Percentiles rank a stretch among this genome's conserved stretches.
phyloP scores from a whole-genome alignment of 2,113 vertebrate genomes.

The Cettia cetti region DNA sequence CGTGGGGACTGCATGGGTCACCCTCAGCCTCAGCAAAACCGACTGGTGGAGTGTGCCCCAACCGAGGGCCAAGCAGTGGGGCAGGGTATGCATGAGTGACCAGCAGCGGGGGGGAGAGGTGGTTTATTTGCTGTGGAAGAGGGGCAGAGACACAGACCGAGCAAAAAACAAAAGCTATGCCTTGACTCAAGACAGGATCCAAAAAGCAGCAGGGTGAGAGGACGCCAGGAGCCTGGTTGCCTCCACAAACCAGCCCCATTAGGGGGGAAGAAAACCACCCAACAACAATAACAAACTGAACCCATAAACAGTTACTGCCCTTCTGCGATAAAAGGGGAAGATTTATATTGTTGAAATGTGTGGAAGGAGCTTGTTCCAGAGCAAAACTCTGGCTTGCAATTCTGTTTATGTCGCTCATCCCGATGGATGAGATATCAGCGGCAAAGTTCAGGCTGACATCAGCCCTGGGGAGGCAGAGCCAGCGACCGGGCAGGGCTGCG shows the following conservation, averaged over 20 bases:
- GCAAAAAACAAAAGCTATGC: not conserved
- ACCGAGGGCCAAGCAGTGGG: not conserved
- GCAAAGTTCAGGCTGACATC: conserved; percentile 70
- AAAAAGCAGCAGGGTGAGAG: not conserved
- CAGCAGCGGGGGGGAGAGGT: not conserved
- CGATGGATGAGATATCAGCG: conserved; percentile 65
- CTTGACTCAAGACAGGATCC: not conserved
- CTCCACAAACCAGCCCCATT: not conserved
- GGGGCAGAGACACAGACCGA: not conserved
- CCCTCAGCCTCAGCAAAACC: not conserved
- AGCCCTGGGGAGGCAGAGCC: conserved; percentile 63
- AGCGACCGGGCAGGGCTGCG: conserved; percentile 8
- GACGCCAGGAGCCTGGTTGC: not conserved
- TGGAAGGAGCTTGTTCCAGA: conserved; percentile 59
- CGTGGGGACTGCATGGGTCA: fast-evolving
- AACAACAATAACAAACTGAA: not conserved
- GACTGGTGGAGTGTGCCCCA: fast-evolving
- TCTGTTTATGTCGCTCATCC: conserved; percentile 53
- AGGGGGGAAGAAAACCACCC: not conserved
- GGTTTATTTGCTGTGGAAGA: not conserved
- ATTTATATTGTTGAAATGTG: conserved; percentile 65
- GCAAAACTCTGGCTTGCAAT: conserved; percentile 41
- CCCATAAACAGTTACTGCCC: conserved; percentile 38
- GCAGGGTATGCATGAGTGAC: not conserved
- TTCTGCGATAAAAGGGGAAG: conserved; percentile 44